Conservation (phyloP, 2,113 vertebrate genomes). For the Genyomyrus donnyi region DNA sequence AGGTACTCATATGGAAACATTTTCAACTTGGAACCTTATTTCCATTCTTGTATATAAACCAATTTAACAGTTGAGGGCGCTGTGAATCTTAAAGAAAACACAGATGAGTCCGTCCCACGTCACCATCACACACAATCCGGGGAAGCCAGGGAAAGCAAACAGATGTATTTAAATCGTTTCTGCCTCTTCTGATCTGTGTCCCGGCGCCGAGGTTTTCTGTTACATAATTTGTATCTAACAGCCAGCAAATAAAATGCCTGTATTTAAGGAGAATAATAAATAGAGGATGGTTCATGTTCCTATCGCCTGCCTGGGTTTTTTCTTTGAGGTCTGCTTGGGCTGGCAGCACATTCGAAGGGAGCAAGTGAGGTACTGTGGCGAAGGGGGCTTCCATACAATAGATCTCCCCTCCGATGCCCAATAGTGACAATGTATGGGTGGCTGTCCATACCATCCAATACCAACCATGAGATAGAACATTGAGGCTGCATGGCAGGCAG, state of each 20-base stretch:
- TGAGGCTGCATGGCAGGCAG: not conserved
- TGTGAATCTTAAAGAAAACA: slow-evolving; percentile 30
- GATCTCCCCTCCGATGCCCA: not conserved
- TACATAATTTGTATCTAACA: not conserved
- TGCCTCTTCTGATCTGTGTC: not conserved
- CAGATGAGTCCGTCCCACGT: not conserved
- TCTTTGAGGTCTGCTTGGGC: not conserved
- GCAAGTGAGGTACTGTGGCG: not conserved
- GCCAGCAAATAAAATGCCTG: not conserved
- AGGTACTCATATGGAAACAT: not conserved
- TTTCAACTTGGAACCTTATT: not conserved
- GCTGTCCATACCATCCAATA: not conserved
- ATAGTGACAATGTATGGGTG: not conserved
- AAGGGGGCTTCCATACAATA: not conserved
- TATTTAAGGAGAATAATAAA: not conserved
- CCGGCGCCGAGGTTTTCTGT: not conserved
- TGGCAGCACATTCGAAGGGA: not conserved
- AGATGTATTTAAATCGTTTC: not conserved
- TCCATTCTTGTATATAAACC: not conserved
- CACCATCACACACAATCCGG: not conserved
- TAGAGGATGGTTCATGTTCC: not conserved
- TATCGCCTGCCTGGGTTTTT: not conserved
- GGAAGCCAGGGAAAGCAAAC: slow-evolving; percentile 8
- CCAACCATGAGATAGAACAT: not conserved
- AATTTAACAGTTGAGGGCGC: slow-evolving; percentile 43